Evolutionary conservation across 1,140 invertebrate species (phyloP).

Genomic region (Phortica variegata): DNA sequence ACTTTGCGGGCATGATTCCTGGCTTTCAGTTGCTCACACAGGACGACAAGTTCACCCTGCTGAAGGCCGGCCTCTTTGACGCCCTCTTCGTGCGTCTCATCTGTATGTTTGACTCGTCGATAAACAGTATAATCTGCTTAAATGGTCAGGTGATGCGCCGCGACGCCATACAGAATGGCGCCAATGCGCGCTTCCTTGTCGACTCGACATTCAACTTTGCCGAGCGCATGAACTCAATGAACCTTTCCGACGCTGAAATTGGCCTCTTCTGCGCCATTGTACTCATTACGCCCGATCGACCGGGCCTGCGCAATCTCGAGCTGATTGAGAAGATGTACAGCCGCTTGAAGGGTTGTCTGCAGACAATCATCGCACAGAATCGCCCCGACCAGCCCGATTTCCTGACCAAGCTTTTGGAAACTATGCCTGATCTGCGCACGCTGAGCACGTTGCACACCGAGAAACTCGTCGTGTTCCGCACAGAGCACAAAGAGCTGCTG

Average conservation of each 20-base stretch:
- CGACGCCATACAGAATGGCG: slow-evolving; percentile 85
- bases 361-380: slow-evolving; percentile 84
- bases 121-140: slow-evolving; percentile 88
- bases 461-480: slow-evolving; percentile 90
- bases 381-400: slow-evolving; percentile 79
- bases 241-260: slow-evolving; percentile 88
- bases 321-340: slow-evolving; percentile 90
- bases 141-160: slow-evolving; percentile 89
- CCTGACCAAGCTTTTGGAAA: slow-evolving; percentile 84
- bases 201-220: slow-evolving; percentile 98
- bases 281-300: slow-evolving; percentile 89
- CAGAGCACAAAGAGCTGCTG: slow-evolving; percentile 79
- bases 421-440: slow-evolving; percentile 91
- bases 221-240: slow-evolving; percentile 86
- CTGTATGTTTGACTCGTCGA: slow-evolving; percentile 89
- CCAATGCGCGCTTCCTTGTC: slow-evolving; percentile 90
- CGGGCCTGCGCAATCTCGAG: slow-evolving; percentile 87
- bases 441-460: slow-evolving; percentile 95
- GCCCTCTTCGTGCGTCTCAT: slow-evolving; percentile 88
- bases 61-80: slow-evolving; percentile 95
- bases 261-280: slow-evolving; percentile 94
- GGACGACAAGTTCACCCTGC: slow-evolving; percentile 94
- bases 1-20: slow-evolving; percentile 96
- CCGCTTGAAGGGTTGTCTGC: slow-evolving; percentile 80
- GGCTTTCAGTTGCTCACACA: slow-evolving; percentile 92